Evolutionary conservation across 1,140 invertebrate genomes (phyloP), one percentile per base, ranked within the genome.

Genomic region (Zaprionus davidi): DNA sequence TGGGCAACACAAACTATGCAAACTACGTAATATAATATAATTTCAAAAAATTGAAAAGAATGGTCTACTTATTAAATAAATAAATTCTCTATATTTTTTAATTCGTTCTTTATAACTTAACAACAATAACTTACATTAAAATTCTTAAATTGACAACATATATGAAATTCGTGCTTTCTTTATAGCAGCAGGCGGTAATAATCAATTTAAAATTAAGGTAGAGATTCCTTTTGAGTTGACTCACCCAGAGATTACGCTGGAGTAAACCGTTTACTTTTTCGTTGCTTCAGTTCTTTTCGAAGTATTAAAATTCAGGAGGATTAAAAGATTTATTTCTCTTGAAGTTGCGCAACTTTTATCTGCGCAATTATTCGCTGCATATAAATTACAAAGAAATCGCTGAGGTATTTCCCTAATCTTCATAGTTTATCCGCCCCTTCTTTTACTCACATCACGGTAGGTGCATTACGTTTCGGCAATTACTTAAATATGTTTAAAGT

Each of bases 351-450:
- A 85, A 79, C 31, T 85, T 85, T 81, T 79, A 20, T 69, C 60
- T 56, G 63, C 24, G 28, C 81, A 70, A 57, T 65, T 77, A 44
- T 74, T 79, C 59, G 59, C 60, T 71, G 83, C 73, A 82, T 79
- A 79, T 84, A 84, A 83, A 83, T 84, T 88, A 71, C 44, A 36
- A 55, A 53, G 58, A 60, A 72, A 59, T 53, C 12, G 17, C 60
- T 65, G 31, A 77, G 63, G 77, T 80, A 71, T 80, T 80, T 78
- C 58, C 84, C 76, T 87, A 88, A 87, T 87, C 83, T 76, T 31
- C 67, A 59, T 72, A 66, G 67, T 72, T 75, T 81, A 55, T 31
- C 34, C 13, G 4, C 26, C 13, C 13, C 17, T 49, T 22, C n/a
- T 17, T 4, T 5, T 6, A 11, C 15, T 5, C 2, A 12, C 2